Conservation (phyloP, 2,113 vertebrate genomes). For the Mandrillus leucophaeus region DNA sequence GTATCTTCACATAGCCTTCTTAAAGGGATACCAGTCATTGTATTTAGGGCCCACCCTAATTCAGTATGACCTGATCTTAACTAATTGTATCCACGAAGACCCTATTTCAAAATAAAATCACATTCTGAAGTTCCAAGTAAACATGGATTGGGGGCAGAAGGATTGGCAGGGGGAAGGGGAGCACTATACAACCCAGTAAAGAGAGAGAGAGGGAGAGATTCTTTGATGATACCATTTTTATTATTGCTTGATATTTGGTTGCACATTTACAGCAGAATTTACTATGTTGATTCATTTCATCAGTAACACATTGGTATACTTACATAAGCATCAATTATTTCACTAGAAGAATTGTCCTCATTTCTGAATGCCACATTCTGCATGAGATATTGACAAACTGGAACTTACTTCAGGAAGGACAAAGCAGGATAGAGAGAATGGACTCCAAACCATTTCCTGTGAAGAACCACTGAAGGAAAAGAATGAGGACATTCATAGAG, state of each 20-base stretch:
- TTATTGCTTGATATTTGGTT: not conserved
- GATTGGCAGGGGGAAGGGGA: no score
- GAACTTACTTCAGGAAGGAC: not conserved
- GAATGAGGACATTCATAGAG: not conserved
- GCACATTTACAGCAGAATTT: not conserved
- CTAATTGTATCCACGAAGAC: not conserved
- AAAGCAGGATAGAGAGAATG: not conserved
- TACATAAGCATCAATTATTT: not conserved
- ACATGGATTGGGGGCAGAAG: not conserved
- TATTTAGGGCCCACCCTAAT: not conserved
- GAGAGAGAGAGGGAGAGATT: not conserved
- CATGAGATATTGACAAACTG: not conserved
- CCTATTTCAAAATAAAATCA: not conserved
- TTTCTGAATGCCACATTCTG: not conserved
- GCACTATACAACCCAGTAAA: not conserved
- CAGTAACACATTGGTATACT: not conserved
- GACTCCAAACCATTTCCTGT: not conserved
- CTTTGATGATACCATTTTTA: not conserved
- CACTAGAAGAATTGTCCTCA: not conserved
- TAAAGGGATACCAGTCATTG: not conserved
- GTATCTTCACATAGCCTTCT: not conserved
- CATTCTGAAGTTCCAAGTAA: not conserved
- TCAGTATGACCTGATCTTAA: not conserved
- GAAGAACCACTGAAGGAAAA: not conserved
- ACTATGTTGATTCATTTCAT: not conserved